Base-by-base conservation (phyloP, 2,113 vertebrate genomes). In the Pseudopodoces humilis region DNA sequence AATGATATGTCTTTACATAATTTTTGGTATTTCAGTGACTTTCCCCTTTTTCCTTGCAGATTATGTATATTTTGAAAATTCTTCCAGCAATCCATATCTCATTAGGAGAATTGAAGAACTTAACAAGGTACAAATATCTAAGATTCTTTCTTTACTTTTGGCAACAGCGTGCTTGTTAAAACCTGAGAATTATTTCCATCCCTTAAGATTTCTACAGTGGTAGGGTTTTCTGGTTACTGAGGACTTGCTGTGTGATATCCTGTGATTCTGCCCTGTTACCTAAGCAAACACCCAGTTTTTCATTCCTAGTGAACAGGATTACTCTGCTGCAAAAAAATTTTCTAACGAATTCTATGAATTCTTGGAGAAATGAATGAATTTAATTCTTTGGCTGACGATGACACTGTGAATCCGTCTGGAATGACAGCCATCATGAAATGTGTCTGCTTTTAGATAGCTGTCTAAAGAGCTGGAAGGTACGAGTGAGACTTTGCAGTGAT, bases 11-110 rank as follows among this genome's bases (percentile, higher is more conserved):
- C 58, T 88, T 62, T 91, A n/a, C 2, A 0, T 28, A 16, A 23
- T 79, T 70, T 52, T 83, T 86, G 15, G 31, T 72, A 72, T 95
- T 96, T 96, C 76, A 94, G 2, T 75, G 43, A 60, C 33, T 95
- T 96, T 85, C 11, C 19, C 3, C 55, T 52, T 97, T 96, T 83
- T 70, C 23, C 31, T 95, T 95, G 43, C 98, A 99, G 99, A 99
- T 98, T 99, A 99, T 94, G 99, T 99, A 85, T 99, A 99, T 97
- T 99, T 99, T 98, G 99, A 99, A 97, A 99, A 99, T 97, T 99
- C 99, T 79, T 99, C 99, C 93, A 99, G 99, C 98, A 99, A 99
- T 97, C 99, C 99, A 1, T 99, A 99, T 97, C 98, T 99, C 83
- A 99, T 99, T 97, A 98, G 99, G 92, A 98, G 99, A 96, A 99